phyloP scores from a whole-genome alignment of 2,797 vertebrate species.

The Spheniscus humboldti region DNA sequence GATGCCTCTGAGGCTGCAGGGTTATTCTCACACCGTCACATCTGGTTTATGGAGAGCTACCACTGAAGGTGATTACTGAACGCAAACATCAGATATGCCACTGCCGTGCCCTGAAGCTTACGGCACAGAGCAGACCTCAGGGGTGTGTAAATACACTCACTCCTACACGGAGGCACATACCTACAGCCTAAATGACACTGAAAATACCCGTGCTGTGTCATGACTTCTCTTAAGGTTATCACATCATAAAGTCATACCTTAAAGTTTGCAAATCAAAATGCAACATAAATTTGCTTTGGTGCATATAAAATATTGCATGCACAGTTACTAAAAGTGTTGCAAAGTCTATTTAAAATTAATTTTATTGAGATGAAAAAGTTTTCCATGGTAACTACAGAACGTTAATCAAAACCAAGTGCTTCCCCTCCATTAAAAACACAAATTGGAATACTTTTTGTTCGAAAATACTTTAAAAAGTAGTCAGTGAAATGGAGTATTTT shows the following conservation, averaged over 20 bases:
- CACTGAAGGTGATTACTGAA: background rate
- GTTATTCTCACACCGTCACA: background rate
- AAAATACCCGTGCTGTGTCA: background rate
- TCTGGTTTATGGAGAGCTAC: background rate
- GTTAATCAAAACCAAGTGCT: conserved; percentile 56
- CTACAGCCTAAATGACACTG: background rate
- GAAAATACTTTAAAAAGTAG: conserved; percentile 60
- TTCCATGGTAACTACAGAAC: conserved; percentile 46
- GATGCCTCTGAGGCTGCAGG: background rate
- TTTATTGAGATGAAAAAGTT: conserved; percentile 57
- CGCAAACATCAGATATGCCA: background rate
- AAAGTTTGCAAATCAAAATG: background rate
- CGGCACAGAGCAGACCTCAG: background rate
- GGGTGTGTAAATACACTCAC: background rate
- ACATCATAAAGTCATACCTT: background rate
- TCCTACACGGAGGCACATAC: background rate
- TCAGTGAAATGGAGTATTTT: conserved; percentile 59
- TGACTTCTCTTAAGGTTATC: background rate
- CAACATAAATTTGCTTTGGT: background rate
- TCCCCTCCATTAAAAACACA: conserved; percentile 32
- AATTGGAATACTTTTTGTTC: conserved; percentile 45
- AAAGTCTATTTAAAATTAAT: conserved; percentile 60
- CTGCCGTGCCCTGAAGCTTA: background rate
- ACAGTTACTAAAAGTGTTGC: conserved; percentile 26
- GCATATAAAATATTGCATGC: background rate